These are phyloP conservation scores for Gymnoscopelus braueri DNA, from an alignment of 2,797 vertebrate genomes.

Conservation along the genomic window DNA sequence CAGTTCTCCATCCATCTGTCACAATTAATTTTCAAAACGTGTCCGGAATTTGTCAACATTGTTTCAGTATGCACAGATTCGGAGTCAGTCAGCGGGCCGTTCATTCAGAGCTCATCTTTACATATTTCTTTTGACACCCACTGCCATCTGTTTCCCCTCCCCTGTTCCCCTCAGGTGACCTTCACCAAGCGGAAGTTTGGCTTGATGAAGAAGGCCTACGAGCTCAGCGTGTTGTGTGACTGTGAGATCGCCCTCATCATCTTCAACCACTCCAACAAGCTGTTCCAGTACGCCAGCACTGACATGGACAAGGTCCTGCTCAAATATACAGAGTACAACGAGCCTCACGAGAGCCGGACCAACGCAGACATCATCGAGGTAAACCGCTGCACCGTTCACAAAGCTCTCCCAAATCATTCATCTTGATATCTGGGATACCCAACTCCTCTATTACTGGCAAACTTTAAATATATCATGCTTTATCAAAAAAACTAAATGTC, in stretches of 20 bases:
- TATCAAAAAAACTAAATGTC: too few species aligned
- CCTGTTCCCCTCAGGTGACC: constrained; percentile 83
- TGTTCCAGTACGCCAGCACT: constrained; percentile 97
- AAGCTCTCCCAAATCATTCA: constrained; percentile 12
- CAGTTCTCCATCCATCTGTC: background rate
- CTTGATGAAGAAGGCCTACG: constrained; percentile 97
- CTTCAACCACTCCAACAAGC: constrained; percentile 97
- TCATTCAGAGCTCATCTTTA: background rate
- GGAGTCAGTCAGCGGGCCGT: background rate
- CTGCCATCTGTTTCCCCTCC: background rate
- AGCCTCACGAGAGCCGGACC: constrained; percentile 95
- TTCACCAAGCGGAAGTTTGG: constrained; percentile 97
- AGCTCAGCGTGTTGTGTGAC: constrained; percentile 95
- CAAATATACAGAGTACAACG: constrained; percentile 96
- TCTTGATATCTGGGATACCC: too few species aligned
- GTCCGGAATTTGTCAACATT: background rate
- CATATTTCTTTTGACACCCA: background rate
- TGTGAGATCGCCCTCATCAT: constrained; percentile 98
- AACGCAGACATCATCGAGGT: constrained; percentile 98
- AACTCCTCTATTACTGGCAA: too few species aligned
- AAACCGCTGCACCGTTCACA: constrained; percentile 37
- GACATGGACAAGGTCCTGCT: constrained; percentile 97
- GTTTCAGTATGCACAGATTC: background rate
- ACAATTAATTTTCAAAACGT: background rate
- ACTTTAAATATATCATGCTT: too few species aligned